Percentiles rank a stretch among this genome's conserved stretches.
Conservation (phyloP, 1,140 invertebrate genomes). For the Grapholita molesta region DNA sequence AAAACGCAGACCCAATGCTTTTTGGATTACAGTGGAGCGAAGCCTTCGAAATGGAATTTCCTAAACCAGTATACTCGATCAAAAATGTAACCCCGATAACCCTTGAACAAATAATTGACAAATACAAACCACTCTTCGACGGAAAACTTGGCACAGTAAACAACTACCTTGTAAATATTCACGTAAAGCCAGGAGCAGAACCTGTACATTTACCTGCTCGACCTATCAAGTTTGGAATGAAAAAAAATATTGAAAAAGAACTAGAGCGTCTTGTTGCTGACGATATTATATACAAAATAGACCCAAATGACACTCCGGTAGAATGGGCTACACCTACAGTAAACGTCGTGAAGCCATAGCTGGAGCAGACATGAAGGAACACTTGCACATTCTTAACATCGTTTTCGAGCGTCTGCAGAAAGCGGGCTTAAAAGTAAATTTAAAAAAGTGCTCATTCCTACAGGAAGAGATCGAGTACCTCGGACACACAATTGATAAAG, state of each 20-base stretch:
- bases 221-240: slow-evolving; percentile 14
- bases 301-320: not conserved
- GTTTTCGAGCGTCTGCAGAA: no score
- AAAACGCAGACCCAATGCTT: slow-evolving; percentile 18
- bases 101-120: not conserved
- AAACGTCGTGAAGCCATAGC: slow-evolving; percentile 19
- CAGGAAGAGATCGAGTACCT: no score
- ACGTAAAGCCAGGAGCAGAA: slow-evolving; percentile 4
- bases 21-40: slow-evolving; percentile 21
- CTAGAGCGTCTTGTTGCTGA: slow-evolving; percentile 14
- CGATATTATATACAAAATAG: slow-evolving; percentile 14
- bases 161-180: slow-evolving; percentile 15
- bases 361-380: no score
- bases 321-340: slow-evolving; percentile 21
- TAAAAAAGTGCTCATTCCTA: no score
- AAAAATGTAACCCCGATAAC: not conserved
- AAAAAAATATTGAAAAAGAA: slow-evolving; percentile 20
- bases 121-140: no score
- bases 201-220: slow-evolving; percentile 8
- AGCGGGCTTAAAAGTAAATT: no score
- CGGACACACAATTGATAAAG: no score
- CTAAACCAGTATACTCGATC: slow-evolving; percentile 17
- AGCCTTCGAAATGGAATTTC: slow-evolving; percentile 18
- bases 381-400: no score
- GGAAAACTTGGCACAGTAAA: no score